Conservation (phyloP, 2,797 vertebrate genomes). For the Chanos chanos region DNA sequence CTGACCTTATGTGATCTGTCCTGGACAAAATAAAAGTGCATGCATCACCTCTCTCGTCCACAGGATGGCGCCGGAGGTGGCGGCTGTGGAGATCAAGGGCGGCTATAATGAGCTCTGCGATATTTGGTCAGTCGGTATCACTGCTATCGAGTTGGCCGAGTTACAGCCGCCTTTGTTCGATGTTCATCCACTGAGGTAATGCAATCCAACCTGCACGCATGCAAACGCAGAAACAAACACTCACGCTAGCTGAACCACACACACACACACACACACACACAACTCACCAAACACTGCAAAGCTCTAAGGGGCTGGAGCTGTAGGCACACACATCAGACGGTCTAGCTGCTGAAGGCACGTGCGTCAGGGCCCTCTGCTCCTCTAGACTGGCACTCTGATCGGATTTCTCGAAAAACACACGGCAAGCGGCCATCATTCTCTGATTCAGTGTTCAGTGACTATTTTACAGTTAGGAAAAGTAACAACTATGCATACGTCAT, state of each 20-base stretch:
- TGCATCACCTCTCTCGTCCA: background rate
- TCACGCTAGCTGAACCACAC: background rate
- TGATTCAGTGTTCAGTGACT: no score
- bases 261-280: background rate
- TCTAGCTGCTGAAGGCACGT: no score
- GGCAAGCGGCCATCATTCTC: no score
- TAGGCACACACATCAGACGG: no score
- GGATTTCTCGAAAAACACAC: no score
- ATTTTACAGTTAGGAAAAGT: no score
- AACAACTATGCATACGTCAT: no score
- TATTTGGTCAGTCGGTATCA: constrained; percentile 92
- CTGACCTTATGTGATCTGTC: background rate
- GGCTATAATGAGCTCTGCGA: constrained; percentile 90
- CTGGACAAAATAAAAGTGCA: no score
- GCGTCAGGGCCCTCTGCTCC: no score
- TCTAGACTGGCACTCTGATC: no score
- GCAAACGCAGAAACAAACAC: background rate
- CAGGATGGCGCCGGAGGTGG: constrained; percentile 95
- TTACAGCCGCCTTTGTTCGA: constrained; percentile 86
- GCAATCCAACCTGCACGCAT: background rate
- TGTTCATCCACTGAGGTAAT: constrained; percentile 82
- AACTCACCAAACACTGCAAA: background rate
- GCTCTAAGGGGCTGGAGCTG: no score
- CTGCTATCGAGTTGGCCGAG: constrained; percentile 85
- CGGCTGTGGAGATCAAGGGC: constrained; percentile 87